These are phyloP conservation scores for Ricordea florida DNA, from an alignment of 92 coral and sea anemone genomes.

Conservation along the genomic window DNA sequence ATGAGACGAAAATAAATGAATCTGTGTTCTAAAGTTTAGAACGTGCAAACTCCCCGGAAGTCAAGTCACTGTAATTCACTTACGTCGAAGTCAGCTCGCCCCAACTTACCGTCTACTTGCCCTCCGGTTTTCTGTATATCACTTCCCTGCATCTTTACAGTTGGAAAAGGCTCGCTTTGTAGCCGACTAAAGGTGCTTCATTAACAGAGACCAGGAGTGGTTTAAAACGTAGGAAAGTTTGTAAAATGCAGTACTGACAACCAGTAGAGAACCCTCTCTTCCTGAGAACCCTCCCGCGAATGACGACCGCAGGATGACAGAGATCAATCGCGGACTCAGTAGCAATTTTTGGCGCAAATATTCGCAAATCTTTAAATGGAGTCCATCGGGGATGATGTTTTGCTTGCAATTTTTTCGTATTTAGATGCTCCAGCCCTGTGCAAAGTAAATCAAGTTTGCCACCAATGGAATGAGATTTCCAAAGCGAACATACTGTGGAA, in stretches of 20 bases:
- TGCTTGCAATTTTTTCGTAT: conserved; percentile 67
- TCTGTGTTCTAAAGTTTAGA: no score
- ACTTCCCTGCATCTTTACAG: conserved; percentile 58
- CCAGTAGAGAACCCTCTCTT: no score
- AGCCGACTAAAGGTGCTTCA: conserved; percentile 10
- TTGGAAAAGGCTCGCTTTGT: background rate
- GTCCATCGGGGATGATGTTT: conserved; percentile 46
- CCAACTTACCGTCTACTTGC: conserved; percentile 79
- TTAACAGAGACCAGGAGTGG: background rate
- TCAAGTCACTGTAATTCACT: no score
- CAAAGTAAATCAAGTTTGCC: conserved; percentile 60
- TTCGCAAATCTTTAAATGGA: conserved; percentile 17
- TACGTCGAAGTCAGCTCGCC: background rate
- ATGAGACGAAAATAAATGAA: no score
- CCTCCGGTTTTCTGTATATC: conserved; percentile 83
- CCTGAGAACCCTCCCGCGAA: no score
- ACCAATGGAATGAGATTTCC: conserved; percentile 56
- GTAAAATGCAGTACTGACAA: no score
- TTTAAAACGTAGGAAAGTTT: background rate
- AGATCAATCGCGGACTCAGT: background rate
- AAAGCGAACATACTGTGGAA: conserved; percentile 60
- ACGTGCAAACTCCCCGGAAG: no score
- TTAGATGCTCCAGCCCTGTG: conserved; percentile 54
- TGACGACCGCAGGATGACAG: no score
- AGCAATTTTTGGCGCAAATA: background rate